These are phyloP conservation scores for Antennarius striatus DNA, from an alignment of 2,113 vertebrate species.

Conservation along the genomic window DNA sequence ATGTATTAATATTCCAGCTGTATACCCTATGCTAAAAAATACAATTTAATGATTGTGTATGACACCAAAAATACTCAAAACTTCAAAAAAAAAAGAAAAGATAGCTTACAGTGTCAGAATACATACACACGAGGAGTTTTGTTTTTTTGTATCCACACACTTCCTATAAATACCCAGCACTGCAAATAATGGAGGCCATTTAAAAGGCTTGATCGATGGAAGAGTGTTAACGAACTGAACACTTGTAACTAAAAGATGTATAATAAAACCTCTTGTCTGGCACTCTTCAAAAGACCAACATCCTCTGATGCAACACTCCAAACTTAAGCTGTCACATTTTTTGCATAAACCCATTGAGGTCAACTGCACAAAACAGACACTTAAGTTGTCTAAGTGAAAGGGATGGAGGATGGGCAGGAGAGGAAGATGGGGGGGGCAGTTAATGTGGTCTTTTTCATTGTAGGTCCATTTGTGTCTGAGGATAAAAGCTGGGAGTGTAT, in stretches of 20 bases:
- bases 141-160: constrained; percentile 58
- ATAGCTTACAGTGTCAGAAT: constrained; percentile 2
- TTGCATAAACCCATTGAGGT: constrained; percentile 78
- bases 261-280: constrained; percentile 80
- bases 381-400: constrained; percentile 79
- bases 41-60: too few species aligned
- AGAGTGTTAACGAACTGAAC: constrained; percentile 84
- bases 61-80: neutral
- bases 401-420: constrained; percentile 55
- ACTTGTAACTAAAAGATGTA: constrained; percentile 83
- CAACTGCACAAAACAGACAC: constrained; percentile 93
- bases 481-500: constrained; percentile 59
- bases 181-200: constrained; percentile 71
- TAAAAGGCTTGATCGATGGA: constrained; percentile 76
- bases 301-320: constrained; percentile 86
- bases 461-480: constrained; percentile 71
- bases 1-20: too few species aligned
- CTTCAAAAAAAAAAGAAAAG: neutral
- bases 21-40: too few species aligned
- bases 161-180: constrained; percentile 66
- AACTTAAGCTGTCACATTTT: constrained; percentile 82
- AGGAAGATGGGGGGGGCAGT: constrained; percentile 51
- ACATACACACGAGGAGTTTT: constrained; percentile 4
- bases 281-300: constrained; percentile 85
- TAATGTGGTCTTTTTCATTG: constrained; percentile 72